phyloP scores from a whole-genome alignment of 2,888 invertebrate species.

The Atethmia centrago region DNA sequence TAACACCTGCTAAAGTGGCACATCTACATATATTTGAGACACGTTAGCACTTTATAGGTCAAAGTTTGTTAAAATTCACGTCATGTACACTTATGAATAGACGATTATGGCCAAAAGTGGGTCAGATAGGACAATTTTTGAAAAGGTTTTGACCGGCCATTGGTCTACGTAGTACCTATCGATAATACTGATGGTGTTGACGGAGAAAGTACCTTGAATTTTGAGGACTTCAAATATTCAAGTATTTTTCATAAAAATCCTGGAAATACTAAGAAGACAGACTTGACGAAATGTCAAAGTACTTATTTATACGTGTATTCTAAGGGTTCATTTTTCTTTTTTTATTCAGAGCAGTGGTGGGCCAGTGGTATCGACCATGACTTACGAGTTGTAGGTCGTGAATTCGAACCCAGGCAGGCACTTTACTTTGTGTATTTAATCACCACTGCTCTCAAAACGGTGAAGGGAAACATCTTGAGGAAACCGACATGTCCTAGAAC shows the following conservation, averaged over 20 bases:
- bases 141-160: constrained; percentile 57
- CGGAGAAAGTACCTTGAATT: constrained; percentile 14
- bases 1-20: constrained; percentile 39
- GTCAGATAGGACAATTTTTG: constrained; percentile 73
- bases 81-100: constrained; percentile 78
- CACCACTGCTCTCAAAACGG: no score
- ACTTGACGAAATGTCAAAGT: background rate
- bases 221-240: background rate
- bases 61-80: constrained; percentile 77
- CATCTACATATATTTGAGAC: constrained; percentile 57
- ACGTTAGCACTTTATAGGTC: constrained; percentile 67
- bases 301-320: background rate
- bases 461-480: no score
- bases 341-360: no score
- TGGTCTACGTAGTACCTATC: constrained; percentile 10
- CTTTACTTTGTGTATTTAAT: no score
- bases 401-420: no score
- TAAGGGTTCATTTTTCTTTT: no score
- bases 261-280: background rate
- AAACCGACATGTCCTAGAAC: no score
- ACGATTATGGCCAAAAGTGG: constrained; percentile 79
- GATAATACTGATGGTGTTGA: constrained; percentile 30
- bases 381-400: no score
- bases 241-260: background rate
- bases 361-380: no score